Evolutionary conservation across 1,140 invertebrate species (phyloP), one percentile per base, ranked within the genome.

Genomic region (Drosophila fuyamai): DNA sequence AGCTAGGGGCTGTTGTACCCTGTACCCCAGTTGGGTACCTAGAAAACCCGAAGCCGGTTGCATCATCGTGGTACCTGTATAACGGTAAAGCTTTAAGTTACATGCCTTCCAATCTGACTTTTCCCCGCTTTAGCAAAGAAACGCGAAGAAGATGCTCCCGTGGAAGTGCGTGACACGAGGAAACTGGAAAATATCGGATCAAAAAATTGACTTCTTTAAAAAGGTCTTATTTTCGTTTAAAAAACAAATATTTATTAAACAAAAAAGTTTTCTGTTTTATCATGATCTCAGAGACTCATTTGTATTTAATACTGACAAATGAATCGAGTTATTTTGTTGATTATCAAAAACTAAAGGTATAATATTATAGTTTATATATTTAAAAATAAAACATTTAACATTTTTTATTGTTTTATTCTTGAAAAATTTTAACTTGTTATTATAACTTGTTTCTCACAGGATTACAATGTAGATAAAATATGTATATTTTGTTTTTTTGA

Each of bases 131-230:
- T 48, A 48, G 46, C 46, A 29, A 27, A 13, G 13, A 23, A 13
- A 23, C 23, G 9, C 10, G 27, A 5, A 6, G 6, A 23, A 36
- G 29, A 36, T 51, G 50, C 50, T 14, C 9, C 4, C 23, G 48
- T 50, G 47, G 27, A 50, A 50, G 27, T 7, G 5, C 27, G 48
- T 36, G 50, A 18, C 32, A 36, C 50, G 50, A 12, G 50, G 0
- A 0, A 51, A 36, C 50, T 51, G 50, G 50, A 51, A 51, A 36
- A 16, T 51, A 51, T 51, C 50, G 13, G 13, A 10, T 38, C 4
- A 4, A 12, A 38, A 38, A 38, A 38, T 10, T 4, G 5, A 4
- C 5, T 40, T 5, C 1, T 40, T 40, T 40, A 0, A 40, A 40
- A 5, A 6, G 38, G 4, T 13, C 1, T 10, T 14, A 40, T n/a